Conservation (phyloP, 2,113 vertebrate genomes). For the Sakesphorus luctuosus region DNA sequence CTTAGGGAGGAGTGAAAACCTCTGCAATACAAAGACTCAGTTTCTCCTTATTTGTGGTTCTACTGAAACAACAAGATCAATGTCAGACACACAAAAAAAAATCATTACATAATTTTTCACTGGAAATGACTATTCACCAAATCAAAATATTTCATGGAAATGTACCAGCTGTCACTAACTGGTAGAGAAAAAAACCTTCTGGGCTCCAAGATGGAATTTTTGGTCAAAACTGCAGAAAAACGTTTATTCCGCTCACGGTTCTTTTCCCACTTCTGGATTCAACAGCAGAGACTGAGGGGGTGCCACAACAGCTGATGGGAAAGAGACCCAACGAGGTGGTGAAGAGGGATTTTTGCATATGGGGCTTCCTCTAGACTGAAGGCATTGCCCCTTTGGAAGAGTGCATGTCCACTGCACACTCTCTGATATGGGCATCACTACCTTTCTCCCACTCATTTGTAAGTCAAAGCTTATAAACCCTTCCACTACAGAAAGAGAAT, state of each 20-base stretch:
- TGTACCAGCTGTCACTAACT: background rate
- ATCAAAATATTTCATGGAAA: background rate
- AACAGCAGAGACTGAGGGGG: background rate
- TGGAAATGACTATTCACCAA: background rate
- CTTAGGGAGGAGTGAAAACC: background rate
- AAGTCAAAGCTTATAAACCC: background rate
- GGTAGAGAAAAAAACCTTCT: background rate
- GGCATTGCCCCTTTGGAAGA: background rate
- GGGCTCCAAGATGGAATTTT: background rate
- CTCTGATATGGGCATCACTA: fast-evolving
- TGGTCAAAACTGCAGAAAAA: background rate
- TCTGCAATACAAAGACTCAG: background rate
- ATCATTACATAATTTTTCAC: background rate
- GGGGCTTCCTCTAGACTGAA: too few relatives aligned
- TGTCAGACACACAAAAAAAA: background rate
- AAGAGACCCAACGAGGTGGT: background rate
- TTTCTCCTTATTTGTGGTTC: background rate
- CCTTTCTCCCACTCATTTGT: background rate
- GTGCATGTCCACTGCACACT: fast-evolving
- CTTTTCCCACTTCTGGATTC: background rate
- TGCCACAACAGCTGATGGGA: background rate
- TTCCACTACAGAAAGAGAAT: background rate
- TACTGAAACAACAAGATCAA: background rate
- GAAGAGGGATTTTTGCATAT: background rate
- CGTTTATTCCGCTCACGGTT: background rate